A percentile compares a stretch with the other conserved stretches of the same genome.
Conservation (phyloP, 2,113 vertebrate genomes). For the Bucco capensis region DNA sequence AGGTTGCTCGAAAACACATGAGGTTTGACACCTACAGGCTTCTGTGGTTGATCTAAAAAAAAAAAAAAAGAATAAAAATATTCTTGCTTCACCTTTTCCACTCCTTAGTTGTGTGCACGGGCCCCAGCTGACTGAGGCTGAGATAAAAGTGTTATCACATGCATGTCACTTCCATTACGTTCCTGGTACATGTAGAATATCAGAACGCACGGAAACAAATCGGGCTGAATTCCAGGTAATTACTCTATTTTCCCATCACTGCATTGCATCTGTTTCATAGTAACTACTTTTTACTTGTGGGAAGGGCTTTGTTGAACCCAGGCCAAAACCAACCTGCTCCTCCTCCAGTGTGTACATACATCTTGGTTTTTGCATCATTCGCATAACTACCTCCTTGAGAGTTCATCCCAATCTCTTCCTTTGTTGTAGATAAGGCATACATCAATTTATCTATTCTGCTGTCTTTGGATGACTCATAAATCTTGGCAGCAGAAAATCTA, state of each 20-base stretch:
- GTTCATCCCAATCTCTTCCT: background rate
- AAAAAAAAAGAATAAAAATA: background rate
- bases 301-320: background rate
- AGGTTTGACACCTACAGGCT: conserved; percentile 36
- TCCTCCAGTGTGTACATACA: background rate
- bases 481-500: background rate
- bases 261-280: background rate
- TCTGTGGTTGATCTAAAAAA: background rate
- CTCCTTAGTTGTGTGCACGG: background rate
- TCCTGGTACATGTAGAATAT: background rate
- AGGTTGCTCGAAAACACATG: background rate
- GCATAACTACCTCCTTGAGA: conserved; percentile 9
- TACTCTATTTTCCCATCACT: background rate
- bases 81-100: conserved; percentile 7
- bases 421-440: conserved; percentile 1
- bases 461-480: background rate
- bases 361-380: background rate
- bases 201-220: background rate
- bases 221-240: conserved; percentile 19
- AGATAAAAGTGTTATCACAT: conserved; percentile 10
- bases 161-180: background rate
- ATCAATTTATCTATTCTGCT: conserved; percentile 24
- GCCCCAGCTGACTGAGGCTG: conserved; percentile 10
- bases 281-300: background rate
- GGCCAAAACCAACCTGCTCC: background rate